Evolutionary conservation across 2,888 invertebrate species (phyloP).

Genomic region (Drosophila robusta): DNA sequence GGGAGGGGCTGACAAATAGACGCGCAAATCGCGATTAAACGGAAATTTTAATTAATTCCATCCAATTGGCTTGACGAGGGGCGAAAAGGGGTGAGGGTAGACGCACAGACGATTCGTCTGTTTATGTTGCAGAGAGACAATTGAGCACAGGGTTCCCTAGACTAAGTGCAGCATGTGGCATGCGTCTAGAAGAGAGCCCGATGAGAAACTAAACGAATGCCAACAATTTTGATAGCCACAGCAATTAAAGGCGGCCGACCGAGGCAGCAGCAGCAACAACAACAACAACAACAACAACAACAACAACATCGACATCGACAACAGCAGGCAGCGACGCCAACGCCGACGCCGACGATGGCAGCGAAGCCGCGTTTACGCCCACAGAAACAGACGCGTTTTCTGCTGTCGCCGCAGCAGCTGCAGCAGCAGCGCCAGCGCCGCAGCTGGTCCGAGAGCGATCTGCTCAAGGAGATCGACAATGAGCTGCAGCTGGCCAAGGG

Average conservation of each 20-base stretch:
- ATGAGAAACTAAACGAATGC: conserved; percentile 58
- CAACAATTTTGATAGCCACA: conserved; percentile 68
- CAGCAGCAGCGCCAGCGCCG: conserved; percentile 81
- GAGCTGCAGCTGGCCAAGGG: conserved; percentile 87
- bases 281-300: conserved; percentile 29
- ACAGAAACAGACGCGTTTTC: conserved; percentile 83
- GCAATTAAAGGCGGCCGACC: conserved; percentile 48
- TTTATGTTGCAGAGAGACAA: conserved; percentile 48
- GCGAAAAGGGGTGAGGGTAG: conserved; percentile 1
- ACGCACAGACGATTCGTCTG: conserved; percentile 64
- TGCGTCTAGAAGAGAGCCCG: conserved; percentile 29
- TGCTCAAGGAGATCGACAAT: conserved; percentile 89
- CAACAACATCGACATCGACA: conserved; percentile 12
- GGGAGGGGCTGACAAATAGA: not conserved
- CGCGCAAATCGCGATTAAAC: conserved; percentile 64
- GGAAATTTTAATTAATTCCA: conserved; percentile 82
- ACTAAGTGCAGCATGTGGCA: conserved; percentile 63
- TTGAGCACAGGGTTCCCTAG: conserved; percentile 60
- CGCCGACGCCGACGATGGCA: conserved; percentile 42
- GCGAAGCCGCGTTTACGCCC: conserved; percentile 64
- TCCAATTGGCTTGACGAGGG: conserved; percentile 63
- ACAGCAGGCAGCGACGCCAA: conserved; percentile 20
- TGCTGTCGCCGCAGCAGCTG: conserved; percentile 81
- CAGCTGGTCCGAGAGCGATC: conserved; percentile 85
- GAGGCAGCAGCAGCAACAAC: conserved; percentile 34